Evolutionary conservation across 2,888 invertebrate genomes (phyloP), one percentile per base, ranked within the genome.

Genomic region (Andrena dorsata): DNA sequence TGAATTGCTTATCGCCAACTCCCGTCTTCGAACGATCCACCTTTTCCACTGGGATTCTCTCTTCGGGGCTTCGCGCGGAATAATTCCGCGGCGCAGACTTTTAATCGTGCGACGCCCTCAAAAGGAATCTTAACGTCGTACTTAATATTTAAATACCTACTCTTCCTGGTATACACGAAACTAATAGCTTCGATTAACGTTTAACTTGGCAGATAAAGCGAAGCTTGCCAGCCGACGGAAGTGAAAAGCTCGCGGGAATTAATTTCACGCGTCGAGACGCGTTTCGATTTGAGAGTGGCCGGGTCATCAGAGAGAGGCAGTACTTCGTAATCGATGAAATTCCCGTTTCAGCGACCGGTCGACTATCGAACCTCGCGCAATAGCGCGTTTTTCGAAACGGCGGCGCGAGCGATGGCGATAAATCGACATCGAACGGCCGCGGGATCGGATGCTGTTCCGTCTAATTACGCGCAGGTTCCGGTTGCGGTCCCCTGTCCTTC

Each of bases 391-490:
- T 6, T n/a, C 28, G 13, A 35, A 35, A 35, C 35, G 35, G 10
- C n/a, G n/a, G 7, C 51, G 51, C 53, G 53, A 0, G 10, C 53
- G 53, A 53, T 53, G 6, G n/a, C 35, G 49, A 68, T 75, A 63
- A 64, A 75, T 79, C 75, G 78, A 56, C 41, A 53, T 66, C 26
- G 35, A 66, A 73, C 77, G 77, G 73, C 65, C 73, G 51, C 7
- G n/a, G 26, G 63, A 84, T 76, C 72, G 65, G 32, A 66, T 41
- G 51, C 41, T 53, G 53, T 58, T 61, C 58, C 28, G 66, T 82
- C 68, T 70, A 73, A 85, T 78, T 72, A 82, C 72, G 56, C 56
- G 28, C 35, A 30, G 72, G 63, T 61, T 76, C 75, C 74, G 66
- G 70, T 10, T 47, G 63, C 64, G 64, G 70, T 74, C 51, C 32